Evolutionary conservation across 2,888 invertebrate species (phyloP).

Genomic region (Cheilosia soror): DNA sequence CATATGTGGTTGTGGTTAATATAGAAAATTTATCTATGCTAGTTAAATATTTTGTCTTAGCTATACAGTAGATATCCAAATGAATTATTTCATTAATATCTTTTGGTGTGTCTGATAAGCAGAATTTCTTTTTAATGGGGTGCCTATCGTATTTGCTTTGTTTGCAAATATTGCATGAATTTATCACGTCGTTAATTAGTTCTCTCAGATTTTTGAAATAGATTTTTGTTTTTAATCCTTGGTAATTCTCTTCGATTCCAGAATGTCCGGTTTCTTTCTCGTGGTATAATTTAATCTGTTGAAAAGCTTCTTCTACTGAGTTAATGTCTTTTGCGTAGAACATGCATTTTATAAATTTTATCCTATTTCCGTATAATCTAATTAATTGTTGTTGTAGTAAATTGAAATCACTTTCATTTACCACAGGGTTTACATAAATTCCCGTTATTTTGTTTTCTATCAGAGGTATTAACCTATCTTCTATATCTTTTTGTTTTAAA

Average conservation of each 20-base stretch:
- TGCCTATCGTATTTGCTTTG: conserved; percentile 23
- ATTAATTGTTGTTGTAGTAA: conserved; percentile 7
- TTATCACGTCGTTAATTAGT: not conserved
- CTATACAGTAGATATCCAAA: no score
- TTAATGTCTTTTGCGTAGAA: conserved; percentile 2
- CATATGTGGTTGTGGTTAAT: no score
- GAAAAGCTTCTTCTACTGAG: conserved; percentile 2
- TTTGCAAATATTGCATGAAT: conserved; percentile 16
- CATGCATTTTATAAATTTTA: conserved; percentile 2
- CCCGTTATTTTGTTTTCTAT: not conserved
- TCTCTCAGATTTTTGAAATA: conserved; percentile 1
- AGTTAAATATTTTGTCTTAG: no score
- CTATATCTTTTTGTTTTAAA: conserved; percentile 4
- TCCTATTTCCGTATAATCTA: not conserved
- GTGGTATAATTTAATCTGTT: no score
- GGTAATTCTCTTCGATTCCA: conserved; percentile 7
- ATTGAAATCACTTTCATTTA: conserved; percentile 7
- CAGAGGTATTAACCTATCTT: not conserved
- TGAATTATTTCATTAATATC: not conserved
- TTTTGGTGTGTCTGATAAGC: conserved; percentile 7
- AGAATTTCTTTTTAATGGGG: not conserved
- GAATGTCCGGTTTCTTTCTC: conserved; percentile 14
- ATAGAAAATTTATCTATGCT: no score
- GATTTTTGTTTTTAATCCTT: conserved; percentile 2
- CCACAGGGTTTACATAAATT: conserved; percentile 6